phyloP scores from a whole-genome alignment of 2,888 invertebrate species.

The Rhimphoctona megacephalus region DNA sequence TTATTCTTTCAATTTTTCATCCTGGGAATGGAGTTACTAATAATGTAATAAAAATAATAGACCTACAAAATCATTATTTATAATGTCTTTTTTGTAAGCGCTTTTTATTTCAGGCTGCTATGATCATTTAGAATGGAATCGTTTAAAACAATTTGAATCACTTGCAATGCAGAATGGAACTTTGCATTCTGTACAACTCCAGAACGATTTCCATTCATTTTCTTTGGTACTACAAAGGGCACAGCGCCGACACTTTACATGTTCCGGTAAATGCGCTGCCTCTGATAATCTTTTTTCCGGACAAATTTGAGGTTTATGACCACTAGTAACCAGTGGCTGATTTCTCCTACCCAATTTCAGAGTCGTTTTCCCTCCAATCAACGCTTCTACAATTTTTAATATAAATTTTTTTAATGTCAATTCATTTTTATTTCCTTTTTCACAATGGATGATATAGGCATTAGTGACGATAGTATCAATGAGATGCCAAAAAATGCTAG shows the following conservation, averaged over 20 bases:
- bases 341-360: not conserved
- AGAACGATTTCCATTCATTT: not conserved
- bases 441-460: conserved; percentile 5
- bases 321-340: not conserved
- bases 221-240: not conserved
- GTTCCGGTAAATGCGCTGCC: not conserved
- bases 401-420: not conserved
- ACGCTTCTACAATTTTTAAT: conserved; percentile 2
- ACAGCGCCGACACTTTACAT: not conserved
- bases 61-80: no score
- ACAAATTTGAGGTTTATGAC: not conserved
- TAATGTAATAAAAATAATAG: no score
- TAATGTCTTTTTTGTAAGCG: no score
- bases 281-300: not conserved
- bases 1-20: no score
- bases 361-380: not conserved
- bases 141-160: no score
- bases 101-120: no score
- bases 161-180: no score
- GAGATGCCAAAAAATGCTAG: conserved; percentile 27
- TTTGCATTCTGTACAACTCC: no score
- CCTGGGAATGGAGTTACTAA: no score
- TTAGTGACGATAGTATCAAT: conserved; percentile 1
- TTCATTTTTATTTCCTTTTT: not conserved
- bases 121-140: no score